phyloP scores from a whole-genome alignment of 2,113 vertebrate species.

The Epinephelus moara region DNA sequence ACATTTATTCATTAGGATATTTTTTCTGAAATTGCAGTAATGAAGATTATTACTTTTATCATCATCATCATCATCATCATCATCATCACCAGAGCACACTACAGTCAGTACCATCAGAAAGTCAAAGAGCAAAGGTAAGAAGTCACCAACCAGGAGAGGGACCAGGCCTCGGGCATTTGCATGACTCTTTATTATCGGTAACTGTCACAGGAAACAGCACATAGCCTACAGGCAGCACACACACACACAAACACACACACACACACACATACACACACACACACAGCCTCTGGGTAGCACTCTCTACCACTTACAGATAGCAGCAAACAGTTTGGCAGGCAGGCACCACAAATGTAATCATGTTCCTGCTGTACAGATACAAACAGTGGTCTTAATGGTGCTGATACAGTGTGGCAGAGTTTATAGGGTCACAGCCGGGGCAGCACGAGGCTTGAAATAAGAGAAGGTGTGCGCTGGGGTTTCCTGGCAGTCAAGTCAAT shows the following conservation, averaged over 20 bases:
- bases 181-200: slow-evolving; percentile 83
- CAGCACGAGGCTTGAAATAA: background rate
- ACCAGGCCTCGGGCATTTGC: slow-evolving; percentile 76
- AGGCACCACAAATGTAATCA: slow-evolving; percentile 75
- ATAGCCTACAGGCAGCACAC: slow-evolving; percentile 68
- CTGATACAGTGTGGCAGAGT: slow-evolving; percentile 13
- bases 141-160: slow-evolving; percentile 23
- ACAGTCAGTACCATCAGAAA: background rate
- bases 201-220: slow-evolving; percentile 80
- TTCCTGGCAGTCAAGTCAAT: background rate
- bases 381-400: slow-evolving; percentile 43
- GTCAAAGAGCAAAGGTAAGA: slow-evolving; percentile 23
- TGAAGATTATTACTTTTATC: background rate
- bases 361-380: slow-evolving; percentile 52
- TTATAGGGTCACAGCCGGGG: slow-evolving; percentile 41
- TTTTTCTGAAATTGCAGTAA: background rate
- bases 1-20: background rate
- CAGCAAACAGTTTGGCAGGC: slow-evolving; percentile 55
- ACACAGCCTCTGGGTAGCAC: slow-evolving; percentile 45
- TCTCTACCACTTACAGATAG: slow-evolving; percentile 55
- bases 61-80: background rate
- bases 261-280: slow-evolving; percentile 23
- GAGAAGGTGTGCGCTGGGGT: background rate
- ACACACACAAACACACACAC: slow-evolving; percentile 26
- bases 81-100: background rate